Evolutionary conservation across 2,888 invertebrate genomes (phyloP), one percentile per base, ranked within the genome.

Genomic region (Meta bourneti): DNA sequence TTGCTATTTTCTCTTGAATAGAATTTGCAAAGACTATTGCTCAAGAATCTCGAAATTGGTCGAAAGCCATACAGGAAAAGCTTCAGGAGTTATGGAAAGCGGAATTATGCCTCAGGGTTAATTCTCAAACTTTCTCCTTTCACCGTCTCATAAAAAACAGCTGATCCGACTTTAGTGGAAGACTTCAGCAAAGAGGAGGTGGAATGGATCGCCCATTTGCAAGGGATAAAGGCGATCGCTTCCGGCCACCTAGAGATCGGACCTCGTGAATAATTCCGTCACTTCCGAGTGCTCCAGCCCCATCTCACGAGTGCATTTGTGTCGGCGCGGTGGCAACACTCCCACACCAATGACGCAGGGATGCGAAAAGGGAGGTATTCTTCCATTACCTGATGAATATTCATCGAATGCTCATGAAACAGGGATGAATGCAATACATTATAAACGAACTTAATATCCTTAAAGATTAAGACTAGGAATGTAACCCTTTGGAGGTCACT

Each of bases 321-420:
- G 77, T 77, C 51, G 51, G 51, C 48, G n/a, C 51, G 77, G 49
- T 77, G 77, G 77, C 77, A 77, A 51, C 77, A 77, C 51, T 9
- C n/a, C 49, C 49, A 49, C n/a, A 51, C 9, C 49, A 9, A 6
- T 5, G 51, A 4, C 4, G 51, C n/a, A n/a, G 49, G 49, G 77
- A 16, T 48, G 51, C 49, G 51, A 49, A 52, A 48, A 77, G 51
- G 51, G 19, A 61, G 16, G 61, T 61, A 61, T 61, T 61, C 61
- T 61, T 11, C 61, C 16, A 11, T 5, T 16, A 16, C 61, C 16
- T 61, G 61, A 61, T 61, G 61, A 61, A 61, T 61, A 61, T 61
- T 61, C 61, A 61, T 61, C 61, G 61, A 9, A 61, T 11, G 61
- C 16, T 61, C 13, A 16, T 61, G 16, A 16, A 61, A 9, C 61